phyloP scores from a whole-genome alignment of 2,113 vertebrate species.

The Tetrao urogallus region DNA sequence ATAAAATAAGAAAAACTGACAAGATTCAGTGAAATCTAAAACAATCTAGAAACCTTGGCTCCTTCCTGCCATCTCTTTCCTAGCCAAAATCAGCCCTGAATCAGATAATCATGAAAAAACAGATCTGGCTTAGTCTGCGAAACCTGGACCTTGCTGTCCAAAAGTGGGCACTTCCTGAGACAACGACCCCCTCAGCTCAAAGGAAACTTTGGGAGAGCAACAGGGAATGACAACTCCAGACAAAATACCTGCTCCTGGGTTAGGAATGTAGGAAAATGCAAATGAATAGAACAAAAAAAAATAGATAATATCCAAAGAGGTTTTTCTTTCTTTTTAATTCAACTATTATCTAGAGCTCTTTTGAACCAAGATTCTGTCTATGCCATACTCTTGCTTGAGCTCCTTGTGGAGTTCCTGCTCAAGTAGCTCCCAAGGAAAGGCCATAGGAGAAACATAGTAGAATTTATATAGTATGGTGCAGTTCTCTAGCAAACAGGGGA shows the following conservation, averaged over 20 bases:
- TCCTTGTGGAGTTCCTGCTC: neutral
- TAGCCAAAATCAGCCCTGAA: neutral
- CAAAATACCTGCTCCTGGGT: neutral
- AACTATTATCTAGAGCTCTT: neutral
- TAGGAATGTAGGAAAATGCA: neutral
- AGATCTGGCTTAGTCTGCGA: neutral
- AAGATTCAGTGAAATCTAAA: neutral
- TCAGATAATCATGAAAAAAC: neutral
- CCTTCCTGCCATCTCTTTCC: neutral
- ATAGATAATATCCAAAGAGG: neutral
- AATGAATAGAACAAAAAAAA: neutral
- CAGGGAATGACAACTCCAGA: neutral
- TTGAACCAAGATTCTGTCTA: neutral
- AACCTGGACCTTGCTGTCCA: neutral
- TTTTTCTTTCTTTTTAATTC: neutral
- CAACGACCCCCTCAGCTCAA: neutral
- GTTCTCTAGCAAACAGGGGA: neutral
- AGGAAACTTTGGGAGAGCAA: neutral
- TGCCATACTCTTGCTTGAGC: neutral
- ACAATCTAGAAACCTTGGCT: neutral
- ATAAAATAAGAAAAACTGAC: slow-evolving; percentile 4
- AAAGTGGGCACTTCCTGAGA: neutral
- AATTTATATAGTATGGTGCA: neutral
- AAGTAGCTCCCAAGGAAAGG: neutral
- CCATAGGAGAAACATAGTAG: neutral